Base-by-base conservation (phyloP, 2,113 vertebrate species). In the Suricata suricatta region DNA sequence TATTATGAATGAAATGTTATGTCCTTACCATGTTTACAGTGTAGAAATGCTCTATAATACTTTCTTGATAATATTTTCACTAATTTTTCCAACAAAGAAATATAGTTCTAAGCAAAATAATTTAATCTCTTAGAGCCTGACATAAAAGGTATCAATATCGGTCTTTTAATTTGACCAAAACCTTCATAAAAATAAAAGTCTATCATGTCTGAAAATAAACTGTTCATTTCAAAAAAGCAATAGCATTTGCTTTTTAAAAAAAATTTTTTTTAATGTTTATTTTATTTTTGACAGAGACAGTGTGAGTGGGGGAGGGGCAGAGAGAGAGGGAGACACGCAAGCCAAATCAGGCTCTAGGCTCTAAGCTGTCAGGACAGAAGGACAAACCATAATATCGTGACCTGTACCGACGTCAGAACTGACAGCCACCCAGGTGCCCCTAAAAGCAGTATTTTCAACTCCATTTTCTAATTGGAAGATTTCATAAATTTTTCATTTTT, bases 11-110 rank as follows among this genome's bases (percentile, higher is more conserved):
- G 11, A 38, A 92, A 41, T 85, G 25, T 77, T 77, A 60, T 88
- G 9, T n/a, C 27, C 13, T 95, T 95, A 52, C 11, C 80, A 72
- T 93, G 10, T 74, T 96, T 97, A 5, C 11, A 84, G 95, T 94
- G 38, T 69, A 95, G 17, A 76, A 95, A 90, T 93, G 52, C 9
- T 57, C 4, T 47, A 54, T 33, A 72, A 66, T 96, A 93, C 93
- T 82, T 95, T 93, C 80, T 79, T 66, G 66, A n/a, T 82, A 44
- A 13, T 54, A 94, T 93, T 93, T 97, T 97, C n/a, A 90, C 47
- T 93, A 69, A 81, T 89, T 95, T 92, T 13, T 94, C 31, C 52
- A 87, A 88, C 17, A 86, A 92, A 82, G 64, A 94, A 83, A 47
- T 77, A 74, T 21, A 29, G 23, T 86, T 90, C 41, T 68, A 35